phyloP scores from a whole-genome alignment of 1,140 invertebrate species.

The Cotesia vestalis region DNA sequence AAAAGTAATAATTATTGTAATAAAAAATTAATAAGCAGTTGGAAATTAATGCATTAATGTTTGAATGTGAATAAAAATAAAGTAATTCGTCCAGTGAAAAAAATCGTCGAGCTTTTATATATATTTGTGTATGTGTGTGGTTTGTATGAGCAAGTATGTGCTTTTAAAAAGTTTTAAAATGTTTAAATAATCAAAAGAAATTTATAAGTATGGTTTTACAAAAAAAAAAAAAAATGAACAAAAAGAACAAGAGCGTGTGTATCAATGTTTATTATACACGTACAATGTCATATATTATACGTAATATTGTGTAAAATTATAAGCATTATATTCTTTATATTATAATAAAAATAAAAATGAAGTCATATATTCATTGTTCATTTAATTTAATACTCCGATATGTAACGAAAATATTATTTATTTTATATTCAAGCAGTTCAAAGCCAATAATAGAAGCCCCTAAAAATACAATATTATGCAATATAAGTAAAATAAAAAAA shows the following conservation, averaged over 20 bases:
- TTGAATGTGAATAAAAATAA: slow-evolving; percentile 40
- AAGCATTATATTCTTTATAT: slow-evolving; percentile 59
- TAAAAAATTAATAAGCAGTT: background rate
- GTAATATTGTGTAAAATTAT: slow-evolving; percentile 57
- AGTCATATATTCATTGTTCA: slow-evolving; percentile 11
- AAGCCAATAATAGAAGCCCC: too few species aligned
- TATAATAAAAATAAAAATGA: slow-evolving; percentile 45
- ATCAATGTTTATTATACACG: slow-evolving; percentile 46
- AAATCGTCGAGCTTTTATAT: slow-evolving; percentile 58
- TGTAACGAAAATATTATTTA: background rate
- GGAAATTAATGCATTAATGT: slow-evolving; percentile 10
- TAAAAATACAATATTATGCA: too few species aligned
- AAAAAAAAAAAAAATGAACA: slow-evolving; percentile 34
- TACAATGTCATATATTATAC: slow-evolving; percentile 50
- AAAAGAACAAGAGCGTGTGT: slow-evolving; percentile 40
- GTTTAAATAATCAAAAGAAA: too few species aligned
- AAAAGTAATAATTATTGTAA: slow-evolving; percentile 35
- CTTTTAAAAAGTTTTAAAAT: slow-evolving; percentile 1
- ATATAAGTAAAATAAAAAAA: too few species aligned
- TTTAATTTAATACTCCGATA: background rate
- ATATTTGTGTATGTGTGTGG: slow-evolving; percentile 39
- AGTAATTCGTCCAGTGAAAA: slow-evolving; percentile 53
- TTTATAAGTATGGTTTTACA: too few species aligned
- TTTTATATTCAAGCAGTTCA: too few species aligned
- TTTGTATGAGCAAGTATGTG: slow-evolving; percentile 43